Percentiles rank a stretch among this genome's conserved stretches.
Conservation (phyloP, 2,888 invertebrate species). For the Xanthorhoe spadicearia region DNA sequence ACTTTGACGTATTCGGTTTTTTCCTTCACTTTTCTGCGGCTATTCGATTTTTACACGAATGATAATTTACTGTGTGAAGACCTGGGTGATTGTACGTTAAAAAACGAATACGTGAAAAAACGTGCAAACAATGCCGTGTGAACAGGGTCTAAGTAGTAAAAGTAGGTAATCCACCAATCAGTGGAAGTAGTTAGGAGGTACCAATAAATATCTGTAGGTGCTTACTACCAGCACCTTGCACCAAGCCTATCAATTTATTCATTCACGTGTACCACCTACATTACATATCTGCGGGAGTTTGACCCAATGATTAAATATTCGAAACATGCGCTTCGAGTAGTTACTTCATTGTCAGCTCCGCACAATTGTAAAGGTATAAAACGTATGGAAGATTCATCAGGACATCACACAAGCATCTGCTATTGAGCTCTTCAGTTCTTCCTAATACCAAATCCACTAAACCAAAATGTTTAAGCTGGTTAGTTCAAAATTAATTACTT, state of each 20-base stretch:
- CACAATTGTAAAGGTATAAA: constrained; percentile 62
- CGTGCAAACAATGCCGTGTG: too few species aligned
- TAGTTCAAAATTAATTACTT: constrained; percentile 51
- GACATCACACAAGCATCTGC: constrained; percentile 40
- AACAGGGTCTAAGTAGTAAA: too few species aligned
- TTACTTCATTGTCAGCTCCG: constrained; percentile 54
- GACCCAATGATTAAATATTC: constrained; percentile 51
- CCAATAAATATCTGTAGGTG: background rate
- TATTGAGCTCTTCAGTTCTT: constrained; percentile 34
- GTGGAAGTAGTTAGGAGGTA: too few species aligned
- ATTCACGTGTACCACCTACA: too few species aligned
- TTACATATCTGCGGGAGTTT: constrained; percentile 14
- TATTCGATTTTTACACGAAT: too few species aligned
- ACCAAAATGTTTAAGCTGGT: constrained; percentile 77
- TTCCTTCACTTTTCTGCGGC: too few species aligned
- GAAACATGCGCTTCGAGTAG: constrained; percentile 53
- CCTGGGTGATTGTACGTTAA: too few species aligned
- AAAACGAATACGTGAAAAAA: too few species aligned
- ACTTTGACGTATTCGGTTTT: too few species aligned
- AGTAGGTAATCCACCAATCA: too few species aligned
- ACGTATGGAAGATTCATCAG: constrained; percentile 38
- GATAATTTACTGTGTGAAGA: too few species aligned
- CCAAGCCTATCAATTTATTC: background rate
- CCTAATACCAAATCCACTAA: constrained; percentile 31
- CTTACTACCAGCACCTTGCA: background rate